Conservation (phyloP, 1,140 invertebrate genomes). For the Stenopsyche tienmushanensis region DNA sequence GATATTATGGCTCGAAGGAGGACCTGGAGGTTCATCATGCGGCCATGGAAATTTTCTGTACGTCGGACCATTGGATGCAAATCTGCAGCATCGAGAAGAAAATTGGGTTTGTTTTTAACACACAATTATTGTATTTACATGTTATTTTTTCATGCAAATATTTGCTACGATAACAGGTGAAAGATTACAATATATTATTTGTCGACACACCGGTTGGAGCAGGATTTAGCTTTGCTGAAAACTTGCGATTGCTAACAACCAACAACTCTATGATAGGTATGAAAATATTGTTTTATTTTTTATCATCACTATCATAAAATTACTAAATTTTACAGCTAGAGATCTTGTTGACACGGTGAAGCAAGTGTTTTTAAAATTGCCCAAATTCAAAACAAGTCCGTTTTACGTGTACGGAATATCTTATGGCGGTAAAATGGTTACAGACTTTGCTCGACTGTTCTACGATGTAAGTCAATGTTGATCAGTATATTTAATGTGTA, state of each 20-base stretch:
- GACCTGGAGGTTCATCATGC: conserved; percentile 73
- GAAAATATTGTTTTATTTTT: neutral
- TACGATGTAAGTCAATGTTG: conserved; percentile 54
- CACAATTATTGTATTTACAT: conserved; percentile 7
- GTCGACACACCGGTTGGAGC: conserved; percentile 87
- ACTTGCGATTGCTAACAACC: conserved; percentile 55
- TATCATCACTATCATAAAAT: neutral
- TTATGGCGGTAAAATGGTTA: conserved; percentile 90
- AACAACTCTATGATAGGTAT: conserved; percentile 70
- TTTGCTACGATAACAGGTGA: conserved; percentile 64
- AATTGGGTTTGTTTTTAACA: conserved; percentile 79
- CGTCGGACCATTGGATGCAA: conserved; percentile 68
- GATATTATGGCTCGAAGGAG: conserved; percentile 78
- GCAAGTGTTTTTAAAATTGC: conserved; percentile 62
- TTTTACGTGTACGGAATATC: conserved; percentile 84
- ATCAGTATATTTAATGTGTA: too few species aligned
- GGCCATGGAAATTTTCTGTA: conserved; percentile 79
- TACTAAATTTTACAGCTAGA: conserved; percentile 53
- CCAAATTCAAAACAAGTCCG: conserved; percentile 68
- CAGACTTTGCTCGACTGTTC: conserved; percentile 69
- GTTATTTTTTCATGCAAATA: neutral
- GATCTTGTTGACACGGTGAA: conserved; percentile 75
- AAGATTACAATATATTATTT: conserved; percentile 78
- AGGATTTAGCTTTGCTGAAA: conserved; percentile 83
- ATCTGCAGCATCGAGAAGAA: conserved; percentile 64